Conservation (phyloP, 2,888 invertebrate genomes). For the Yponomeuta evonymella region DNA sequence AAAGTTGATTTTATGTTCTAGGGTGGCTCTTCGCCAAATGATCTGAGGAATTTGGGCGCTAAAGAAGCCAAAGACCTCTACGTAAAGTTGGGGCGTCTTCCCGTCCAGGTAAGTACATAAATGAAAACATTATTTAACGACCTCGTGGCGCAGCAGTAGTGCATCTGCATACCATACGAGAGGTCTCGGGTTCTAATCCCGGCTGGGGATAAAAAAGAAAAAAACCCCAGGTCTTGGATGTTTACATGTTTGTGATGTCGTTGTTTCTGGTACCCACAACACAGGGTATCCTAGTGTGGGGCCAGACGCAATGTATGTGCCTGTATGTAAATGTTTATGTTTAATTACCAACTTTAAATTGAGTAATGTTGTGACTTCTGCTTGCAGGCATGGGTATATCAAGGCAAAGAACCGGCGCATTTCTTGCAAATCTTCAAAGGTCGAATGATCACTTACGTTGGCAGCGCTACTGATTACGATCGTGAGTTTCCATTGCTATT, state of each 20-base stretch:
- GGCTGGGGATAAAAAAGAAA: too few species aligned
- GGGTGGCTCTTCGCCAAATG: constrained; percentile 84
- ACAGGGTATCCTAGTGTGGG: too few species aligned
- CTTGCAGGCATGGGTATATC: constrained; percentile 82
- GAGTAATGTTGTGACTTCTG: background rate
- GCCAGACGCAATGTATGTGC: too few species aligned
- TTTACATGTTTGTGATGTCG: too few species aligned
- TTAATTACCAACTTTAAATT: background rate
- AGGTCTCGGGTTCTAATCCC: too few species aligned
- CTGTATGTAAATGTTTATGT: background rate
- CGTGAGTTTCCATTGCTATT: constrained; percentile 57
- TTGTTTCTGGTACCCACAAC: too few species aligned
- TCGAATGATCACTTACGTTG: constrained; percentile 85
- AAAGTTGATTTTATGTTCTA: constrained; percentile 44
- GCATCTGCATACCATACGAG: too few species aligned
- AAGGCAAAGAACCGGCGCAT: constrained; percentile 94
- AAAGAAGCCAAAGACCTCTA: constrained; percentile 77
- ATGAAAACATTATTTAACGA: background rate
- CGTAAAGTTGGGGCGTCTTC: constrained; percentile 65
- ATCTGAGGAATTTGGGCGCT: constrained; percentile 83
- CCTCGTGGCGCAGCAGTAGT: too few species aligned
- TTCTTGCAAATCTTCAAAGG: constrained; percentile 93
- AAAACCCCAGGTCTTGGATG: too few species aligned
- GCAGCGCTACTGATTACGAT: constrained; percentile 79
- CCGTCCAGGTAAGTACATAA: constrained; percentile 55